Conservation (phyloP, 2,888 invertebrate genomes). For the Villa cingulata region DNA sequence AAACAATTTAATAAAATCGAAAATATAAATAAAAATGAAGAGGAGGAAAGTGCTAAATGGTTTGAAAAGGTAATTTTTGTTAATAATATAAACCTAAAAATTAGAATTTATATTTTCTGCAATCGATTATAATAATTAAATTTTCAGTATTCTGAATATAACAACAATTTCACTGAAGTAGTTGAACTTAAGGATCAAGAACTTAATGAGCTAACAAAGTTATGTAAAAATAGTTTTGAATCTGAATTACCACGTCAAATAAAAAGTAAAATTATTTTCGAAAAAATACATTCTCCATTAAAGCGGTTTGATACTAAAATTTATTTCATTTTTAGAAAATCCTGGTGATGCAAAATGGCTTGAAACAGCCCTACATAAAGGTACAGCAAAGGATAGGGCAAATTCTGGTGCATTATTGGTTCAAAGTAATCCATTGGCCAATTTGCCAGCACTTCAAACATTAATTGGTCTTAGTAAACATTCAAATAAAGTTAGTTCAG, state of each 20-base stretch:
- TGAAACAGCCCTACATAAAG: conserved; percentile 34
- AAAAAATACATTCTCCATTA: no score
- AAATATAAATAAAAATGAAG: conserved; percentile 5
- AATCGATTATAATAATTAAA: background rate
- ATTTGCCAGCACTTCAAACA: conserved; percentile 28
- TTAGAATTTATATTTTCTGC: no score
- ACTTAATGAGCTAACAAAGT: conserved; percentile 26
- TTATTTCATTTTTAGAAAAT: conserved; percentile 22
- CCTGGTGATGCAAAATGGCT: conserved; percentile 34
- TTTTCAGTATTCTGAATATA: conserved; percentile 25
- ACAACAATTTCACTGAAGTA: conserved; percentile 23
- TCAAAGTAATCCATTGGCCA: conserved; percentile 33
- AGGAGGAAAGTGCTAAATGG: conserved; percentile 22
- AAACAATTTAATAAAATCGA: background rate
- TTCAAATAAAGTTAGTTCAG: conserved; percentile 32
- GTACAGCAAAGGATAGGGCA: conserved; percentile 35
- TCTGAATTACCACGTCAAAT: conserved; percentile 22
- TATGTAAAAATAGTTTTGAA: conserved; percentile 29
- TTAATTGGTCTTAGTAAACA: conserved; percentile 30
- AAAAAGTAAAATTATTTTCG: conserved; percentile 22
- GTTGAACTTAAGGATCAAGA: conserved; percentile 33
- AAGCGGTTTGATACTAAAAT: background rate
- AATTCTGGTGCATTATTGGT: conserved; percentile 35
- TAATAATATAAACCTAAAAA: background rate
- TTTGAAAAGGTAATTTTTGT: conserved; percentile 25